phyloP scores from a whole-genome alignment of 2,113 vertebrate genomes.

The Ameiurus melas region DNA sequence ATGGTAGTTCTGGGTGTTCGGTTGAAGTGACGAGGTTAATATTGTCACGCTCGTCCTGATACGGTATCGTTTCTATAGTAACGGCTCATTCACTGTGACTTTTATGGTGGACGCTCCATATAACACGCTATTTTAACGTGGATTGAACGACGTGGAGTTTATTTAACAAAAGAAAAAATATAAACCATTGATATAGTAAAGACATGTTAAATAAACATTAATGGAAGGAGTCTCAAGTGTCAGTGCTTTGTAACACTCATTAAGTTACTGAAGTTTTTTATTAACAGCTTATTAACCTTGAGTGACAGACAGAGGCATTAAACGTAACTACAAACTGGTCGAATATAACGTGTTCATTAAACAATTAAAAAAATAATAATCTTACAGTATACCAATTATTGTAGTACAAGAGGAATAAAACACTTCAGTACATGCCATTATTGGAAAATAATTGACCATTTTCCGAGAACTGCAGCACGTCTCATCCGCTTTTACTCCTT shows the following conservation, averaged over 20 bases:
- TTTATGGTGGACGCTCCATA: background rate
- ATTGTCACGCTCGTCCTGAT: background rate
- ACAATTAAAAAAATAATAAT: too few relatives aligned
- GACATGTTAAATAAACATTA: background rate
- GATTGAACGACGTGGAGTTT: background rate
- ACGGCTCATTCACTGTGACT: background rate
- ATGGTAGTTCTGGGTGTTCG: too few relatives aligned
- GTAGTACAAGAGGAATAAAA: too few relatives aligned
- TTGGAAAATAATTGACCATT: background rate
- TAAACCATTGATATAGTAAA: too few relatives aligned
- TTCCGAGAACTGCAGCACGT: background rate
- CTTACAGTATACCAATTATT: too few relatives aligned
- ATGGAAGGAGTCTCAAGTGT: background rate
- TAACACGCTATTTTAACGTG: background rate
- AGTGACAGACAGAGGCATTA: background rate
- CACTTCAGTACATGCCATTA: too few relatives aligned
- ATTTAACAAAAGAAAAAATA: background rate
- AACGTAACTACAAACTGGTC: too few relatives aligned
- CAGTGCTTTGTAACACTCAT: background rate
- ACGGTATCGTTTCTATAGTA: background rate
- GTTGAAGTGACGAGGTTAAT: too few relatives aligned
- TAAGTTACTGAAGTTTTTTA: too few relatives aligned
- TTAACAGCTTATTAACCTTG: too few relatives aligned
- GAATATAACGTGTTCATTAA: too few relatives aligned
- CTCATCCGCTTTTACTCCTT: background rate